Conservation (phyloP, 2,113 vertebrate genomes). For the Datnioides undecimradiatus region DNA sequence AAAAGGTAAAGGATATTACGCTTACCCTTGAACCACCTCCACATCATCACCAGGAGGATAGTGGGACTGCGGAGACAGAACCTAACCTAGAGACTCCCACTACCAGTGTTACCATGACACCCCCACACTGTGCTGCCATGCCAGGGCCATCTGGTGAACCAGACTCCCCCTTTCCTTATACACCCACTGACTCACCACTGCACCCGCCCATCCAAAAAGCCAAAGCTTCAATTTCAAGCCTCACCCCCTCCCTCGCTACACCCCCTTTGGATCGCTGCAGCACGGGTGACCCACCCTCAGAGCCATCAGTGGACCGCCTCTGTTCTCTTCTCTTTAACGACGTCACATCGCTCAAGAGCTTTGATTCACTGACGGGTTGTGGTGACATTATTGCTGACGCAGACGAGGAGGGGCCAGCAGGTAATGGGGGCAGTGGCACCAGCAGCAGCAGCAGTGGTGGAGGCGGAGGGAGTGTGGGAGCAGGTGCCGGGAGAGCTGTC, state of each 20-base stretch:
- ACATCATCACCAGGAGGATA: constrained; percentile 73
- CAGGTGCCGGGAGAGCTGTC: constrained; percentile 56
- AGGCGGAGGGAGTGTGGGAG: constrained; percentile 70
- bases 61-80: constrained; percentile 62
- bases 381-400: constrained; percentile 98
- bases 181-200: constrained; percentile 75
- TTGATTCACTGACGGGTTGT: constrained; percentile 99
- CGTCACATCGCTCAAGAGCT: constrained; percentile 99
- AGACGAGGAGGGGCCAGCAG: constrained; percentile 89
- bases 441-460: constrained; percentile 91
- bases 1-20: constrained; percentile 84
- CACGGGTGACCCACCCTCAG: constrained; percentile 91
- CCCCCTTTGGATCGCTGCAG: constrained; percentile 88
- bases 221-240: constrained; percentile 75
- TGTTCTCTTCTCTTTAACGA: constrained; percentile 98
- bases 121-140: constrained; percentile 70
- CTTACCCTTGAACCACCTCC: constrained; percentile 81
- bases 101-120: constrained; percentile 68
- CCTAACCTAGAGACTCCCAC: constrained; percentile 57
- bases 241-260: constrained; percentile 75
- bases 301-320: constrained; percentile 91
- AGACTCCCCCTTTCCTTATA: constrained; percentile 70
- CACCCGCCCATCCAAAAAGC: constrained; percentile 60
- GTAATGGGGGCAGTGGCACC: constrained; percentile 90
- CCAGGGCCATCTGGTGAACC: constrained; percentile 73